Conservation (phyloP, 2,888 invertebrate species). For the Polyommatus iphigenia region DNA sequence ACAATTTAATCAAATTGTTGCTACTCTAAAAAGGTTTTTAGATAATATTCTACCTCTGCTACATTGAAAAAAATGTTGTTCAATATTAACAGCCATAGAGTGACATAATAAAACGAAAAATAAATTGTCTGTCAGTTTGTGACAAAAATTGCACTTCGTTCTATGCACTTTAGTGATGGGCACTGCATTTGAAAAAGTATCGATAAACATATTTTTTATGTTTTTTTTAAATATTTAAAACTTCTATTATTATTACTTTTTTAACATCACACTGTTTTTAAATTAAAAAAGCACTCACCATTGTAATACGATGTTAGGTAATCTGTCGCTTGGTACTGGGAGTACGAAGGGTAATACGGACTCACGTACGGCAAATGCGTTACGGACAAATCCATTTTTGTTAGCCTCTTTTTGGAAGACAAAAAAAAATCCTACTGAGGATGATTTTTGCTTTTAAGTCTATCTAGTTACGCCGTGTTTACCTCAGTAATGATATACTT, state of each 20-base stretch:
- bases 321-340: neutral
- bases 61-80: too few species aligned
- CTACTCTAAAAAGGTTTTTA: neutral
- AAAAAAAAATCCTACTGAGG: neutral
- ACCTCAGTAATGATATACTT: conserved; percentile 19
- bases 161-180: neutral
- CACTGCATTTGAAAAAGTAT: neutral
- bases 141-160: neutral
- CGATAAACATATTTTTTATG: neutral
- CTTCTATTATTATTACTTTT: neutral
- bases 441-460: conserved; percentile 13
- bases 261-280: neutral
- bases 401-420: neutral
- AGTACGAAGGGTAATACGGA: neutral
- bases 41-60: too few species aligned
- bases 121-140: neutral
- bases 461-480: conserved; percentile 12
- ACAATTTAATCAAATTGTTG: neutral
- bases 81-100: too few species aligned
- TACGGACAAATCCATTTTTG: neutral
- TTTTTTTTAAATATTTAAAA: neutral
- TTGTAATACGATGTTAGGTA: neutral
- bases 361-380: conserved; percentile 3
- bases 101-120: neutral
- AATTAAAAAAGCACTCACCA: neutral